These are phyloP conservation scores for Palythoa caribaeorum DNA, from an alignment of 92 coral and sea anemone species.

Conservation along the genomic window DNA sequence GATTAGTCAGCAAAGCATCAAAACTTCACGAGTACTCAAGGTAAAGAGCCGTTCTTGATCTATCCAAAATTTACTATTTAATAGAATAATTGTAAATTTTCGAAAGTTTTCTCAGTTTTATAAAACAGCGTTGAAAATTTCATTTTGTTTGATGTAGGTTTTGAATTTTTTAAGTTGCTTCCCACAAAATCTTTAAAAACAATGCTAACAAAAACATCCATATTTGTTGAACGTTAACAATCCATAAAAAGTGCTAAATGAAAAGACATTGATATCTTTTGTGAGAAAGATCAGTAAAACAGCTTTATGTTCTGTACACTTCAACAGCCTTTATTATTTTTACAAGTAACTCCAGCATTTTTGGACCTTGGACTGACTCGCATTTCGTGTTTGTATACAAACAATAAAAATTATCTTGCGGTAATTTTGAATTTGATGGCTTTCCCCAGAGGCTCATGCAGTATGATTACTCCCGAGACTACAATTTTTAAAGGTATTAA, in stretches of 20 bases:
- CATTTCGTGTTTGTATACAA: neutral
- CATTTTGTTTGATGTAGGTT: neutral
- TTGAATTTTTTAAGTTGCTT: neutral
- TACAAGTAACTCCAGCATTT: neutral
- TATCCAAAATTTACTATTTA: neutral
- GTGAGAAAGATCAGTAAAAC: neutral
- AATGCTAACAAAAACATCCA: neutral
- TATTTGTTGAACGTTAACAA: neutral
- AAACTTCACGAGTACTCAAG: neutral
- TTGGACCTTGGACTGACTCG: slow-evolving; percentile 29
- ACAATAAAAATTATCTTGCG: neutral
- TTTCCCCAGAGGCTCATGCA: slow-evolving; percentile 8
- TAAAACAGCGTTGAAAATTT: neutral
- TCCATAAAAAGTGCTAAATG: neutral
- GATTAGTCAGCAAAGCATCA: neutral
- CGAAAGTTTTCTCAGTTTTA: neutral
- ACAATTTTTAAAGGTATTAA: neutral
- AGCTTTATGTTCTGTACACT: neutral
- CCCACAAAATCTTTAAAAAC: neutral
- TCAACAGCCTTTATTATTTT: neutral
- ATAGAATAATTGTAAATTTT: neutral
- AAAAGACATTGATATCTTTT: neutral
- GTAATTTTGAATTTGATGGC: slow-evolving; percentile 1
- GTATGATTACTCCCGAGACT: neutral
- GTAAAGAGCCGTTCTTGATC: neutral